Percentiles rank a stretch among this genome's conserved stretches.
phyloP scores from a whole-genome alignment of 2,888 invertebrate genomes.

The Stomorhina lunata region DNA sequence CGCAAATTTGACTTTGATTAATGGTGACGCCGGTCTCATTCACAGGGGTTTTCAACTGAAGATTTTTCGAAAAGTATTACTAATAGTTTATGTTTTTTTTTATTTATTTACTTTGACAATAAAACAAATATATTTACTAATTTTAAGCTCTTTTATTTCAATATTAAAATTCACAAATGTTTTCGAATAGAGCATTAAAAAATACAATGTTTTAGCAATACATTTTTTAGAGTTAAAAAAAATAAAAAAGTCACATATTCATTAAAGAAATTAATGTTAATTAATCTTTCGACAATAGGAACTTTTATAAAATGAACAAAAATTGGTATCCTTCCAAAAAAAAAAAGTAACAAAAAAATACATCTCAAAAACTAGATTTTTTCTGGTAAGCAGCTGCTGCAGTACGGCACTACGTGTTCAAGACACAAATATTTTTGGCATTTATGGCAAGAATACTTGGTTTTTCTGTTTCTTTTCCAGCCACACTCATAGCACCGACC shows the following conservation, averaged over 20 bases:
- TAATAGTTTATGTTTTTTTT: too few species aligned
- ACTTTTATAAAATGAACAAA: background rate
- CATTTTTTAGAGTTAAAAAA: conserved; percentile 27
- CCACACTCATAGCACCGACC: background rate
- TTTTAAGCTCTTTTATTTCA: background rate
- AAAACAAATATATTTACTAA: conserved; percentile 27
- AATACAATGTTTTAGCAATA: conserved; percentile 13
- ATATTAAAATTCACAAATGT: conserved; percentile 1
- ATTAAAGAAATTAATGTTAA: conserved; percentile 28
- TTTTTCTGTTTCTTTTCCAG: conserved; percentile 22
- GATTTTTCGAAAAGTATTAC: too few species aligned
- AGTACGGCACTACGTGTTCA: conserved; percentile 21
- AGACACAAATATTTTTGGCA: conserved; percentile 36
- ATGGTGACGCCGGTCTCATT: too few species aligned
- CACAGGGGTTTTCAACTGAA: too few species aligned
- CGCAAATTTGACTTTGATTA: too few species aligned
- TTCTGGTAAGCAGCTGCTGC: conserved; percentile 24
- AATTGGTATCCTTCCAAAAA: conserved; percentile 17
- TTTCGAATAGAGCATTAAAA: conserved; percentile 27
- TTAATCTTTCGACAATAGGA: background rate
- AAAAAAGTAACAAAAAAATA: conserved; percentile 11
- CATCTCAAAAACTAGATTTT: conserved; percentile 28
- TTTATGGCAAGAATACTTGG: conserved; percentile 12
- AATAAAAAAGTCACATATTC: conserved; percentile 25
- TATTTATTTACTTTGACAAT: conserved; percentile 24